Evolutionary conservation across 2,113 vertebrate genomes (phyloP), one percentile per base, ranked within the genome.

Genomic region (Anguilla rostrata): DNA sequence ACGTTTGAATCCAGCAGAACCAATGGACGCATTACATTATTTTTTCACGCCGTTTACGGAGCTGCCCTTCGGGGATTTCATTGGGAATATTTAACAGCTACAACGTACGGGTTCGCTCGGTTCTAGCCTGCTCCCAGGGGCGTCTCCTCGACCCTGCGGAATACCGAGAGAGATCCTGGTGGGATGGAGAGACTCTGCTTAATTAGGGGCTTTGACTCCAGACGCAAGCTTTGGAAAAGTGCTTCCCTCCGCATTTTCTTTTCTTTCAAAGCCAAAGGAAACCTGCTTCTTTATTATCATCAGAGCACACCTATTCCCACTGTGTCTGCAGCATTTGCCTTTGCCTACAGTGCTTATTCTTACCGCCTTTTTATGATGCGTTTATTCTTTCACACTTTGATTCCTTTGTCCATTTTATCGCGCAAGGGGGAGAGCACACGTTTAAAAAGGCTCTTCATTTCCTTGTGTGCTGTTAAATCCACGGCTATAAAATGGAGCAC

Each of bases 321-420:
- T 85, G 41, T 79, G 20, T 18, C 53, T 18, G 22, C 34, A 83
- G 57, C 40, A 40, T 60, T n/a, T 49, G 9, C 39, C 57, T 49
- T 40, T 75, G 78, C 2, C n/a, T 60, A 29, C 15, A 78, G 14
- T 86, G 85, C 71, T 71, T 18, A 1, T 20, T 18, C 79, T 84
- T 90, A 87, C 88, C 86, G 88, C 86, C 82, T 87, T 49, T 88
- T 80, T 83, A 40, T 82, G 20, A 75, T 84, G 29, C 84, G 15
- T 60, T 57, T 84, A 41, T 75, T 75, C 84, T 86, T 66, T 66
- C 43, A 53, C 78, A 46, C 82, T 89, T 87, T 86, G 82, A 88
- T 91, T 34, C 84, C 80, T 80, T 40, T 86, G n/a, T 80, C 18
- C 53, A n/a, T 0, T 34, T 41, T 49, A 80, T 86, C 43, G 34